Evolutionary conservation across 1,140 invertebrate genomes (phyloP).

Genomic region (Sycophila sp.): DNA sequence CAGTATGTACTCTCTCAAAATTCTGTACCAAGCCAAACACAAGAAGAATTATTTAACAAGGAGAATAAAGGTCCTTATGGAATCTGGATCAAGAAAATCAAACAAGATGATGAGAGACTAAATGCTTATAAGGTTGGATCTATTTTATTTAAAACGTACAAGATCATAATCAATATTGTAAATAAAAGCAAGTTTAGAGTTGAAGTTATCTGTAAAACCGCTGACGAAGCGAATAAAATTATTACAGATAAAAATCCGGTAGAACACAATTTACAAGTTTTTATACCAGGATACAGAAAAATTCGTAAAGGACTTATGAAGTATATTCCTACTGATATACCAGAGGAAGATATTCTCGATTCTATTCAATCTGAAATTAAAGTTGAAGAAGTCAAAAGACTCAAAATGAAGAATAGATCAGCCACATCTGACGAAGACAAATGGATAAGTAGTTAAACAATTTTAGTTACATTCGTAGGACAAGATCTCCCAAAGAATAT

Average conservation of each 20-base stretch:
- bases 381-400: not conserved
- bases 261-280: not conserved
- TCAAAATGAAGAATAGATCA: slow-evolving; percentile 10
- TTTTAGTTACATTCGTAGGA: slow-evolving; percentile 21
- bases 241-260: not conserved
- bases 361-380: not conserved
- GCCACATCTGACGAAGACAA: slow-evolving; percentile 11
- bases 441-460: slow-evolving; percentile 19
- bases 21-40: no score
- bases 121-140: slow-evolving; percentile 22
- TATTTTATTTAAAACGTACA: slow-evolving; percentile 5
- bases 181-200: slow-evolving; percentile 2
- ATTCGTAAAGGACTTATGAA: not conserved
- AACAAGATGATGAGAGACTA: no score
- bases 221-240: not conserved
- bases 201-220: slow-evolving; percentile 5
- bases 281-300: slow-evolving; percentile 11
- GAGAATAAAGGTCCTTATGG: not conserved
- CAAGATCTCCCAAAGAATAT: slow-evolving; percentile 18
- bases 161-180: not conserved
- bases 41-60: not conserved
- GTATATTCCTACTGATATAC: not conserved
- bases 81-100: not conserved
- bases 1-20: no score
- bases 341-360: not conserved